These are phyloP conservation scores for Dasysyrphus tricinctus DNA, from an alignment of 2,888 invertebrate genomes.

Conservation along the genomic window DNA sequence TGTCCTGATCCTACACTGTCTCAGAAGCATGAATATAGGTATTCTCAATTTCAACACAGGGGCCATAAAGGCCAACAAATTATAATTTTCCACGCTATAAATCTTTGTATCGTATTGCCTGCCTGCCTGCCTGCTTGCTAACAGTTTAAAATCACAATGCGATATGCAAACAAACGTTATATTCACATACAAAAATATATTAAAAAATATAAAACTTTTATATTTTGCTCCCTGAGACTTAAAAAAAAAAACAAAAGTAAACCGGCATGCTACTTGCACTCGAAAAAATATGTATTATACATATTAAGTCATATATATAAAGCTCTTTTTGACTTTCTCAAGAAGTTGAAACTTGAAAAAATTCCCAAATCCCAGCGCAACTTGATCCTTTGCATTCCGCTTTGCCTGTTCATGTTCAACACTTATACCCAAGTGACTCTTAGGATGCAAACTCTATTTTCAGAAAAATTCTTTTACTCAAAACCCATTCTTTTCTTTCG, in stretches of 20 bases:
- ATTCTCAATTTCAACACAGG: slow-evolving; percentile 20
- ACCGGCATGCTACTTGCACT: not conserved
- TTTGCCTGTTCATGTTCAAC: slow-evolving; percentile 52
- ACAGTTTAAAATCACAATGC: slow-evolving; percentile 66
- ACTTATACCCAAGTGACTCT: slow-evolving; percentile 61
- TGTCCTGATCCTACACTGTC: not conserved
- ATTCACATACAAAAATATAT: not conserved
- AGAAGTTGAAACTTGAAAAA: slow-evolving; percentile 54
- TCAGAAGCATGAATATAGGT: not conserved
- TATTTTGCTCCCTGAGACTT: not conserved
- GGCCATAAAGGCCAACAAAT: slow-evolving; percentile 64
- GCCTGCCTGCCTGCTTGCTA: not conserved
- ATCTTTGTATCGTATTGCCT: slow-evolving; percentile 56
- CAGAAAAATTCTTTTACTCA: slow-evolving; percentile 37
- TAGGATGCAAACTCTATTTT: slow-evolving; percentile 58
- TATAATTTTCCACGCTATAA: slow-evolving; percentile 73
- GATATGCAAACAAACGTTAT: slow-evolving; percentile 57
- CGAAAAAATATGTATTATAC: not conserved
- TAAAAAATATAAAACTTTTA: slow-evolving; percentile 33
- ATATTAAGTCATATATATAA: not conserved
- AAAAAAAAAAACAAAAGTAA: slow-evolving; percentile 17
- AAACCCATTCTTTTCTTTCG: not conserved
- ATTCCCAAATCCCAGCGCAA: slow-evolving; percentile 72
- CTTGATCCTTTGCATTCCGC: slow-evolving; percentile 59
- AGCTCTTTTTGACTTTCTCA: slow-evolving; percentile 22